phyloP scores from a whole-genome alignment of 2,113 vertebrate genomes.

The Strigops habroptila region DNA sequence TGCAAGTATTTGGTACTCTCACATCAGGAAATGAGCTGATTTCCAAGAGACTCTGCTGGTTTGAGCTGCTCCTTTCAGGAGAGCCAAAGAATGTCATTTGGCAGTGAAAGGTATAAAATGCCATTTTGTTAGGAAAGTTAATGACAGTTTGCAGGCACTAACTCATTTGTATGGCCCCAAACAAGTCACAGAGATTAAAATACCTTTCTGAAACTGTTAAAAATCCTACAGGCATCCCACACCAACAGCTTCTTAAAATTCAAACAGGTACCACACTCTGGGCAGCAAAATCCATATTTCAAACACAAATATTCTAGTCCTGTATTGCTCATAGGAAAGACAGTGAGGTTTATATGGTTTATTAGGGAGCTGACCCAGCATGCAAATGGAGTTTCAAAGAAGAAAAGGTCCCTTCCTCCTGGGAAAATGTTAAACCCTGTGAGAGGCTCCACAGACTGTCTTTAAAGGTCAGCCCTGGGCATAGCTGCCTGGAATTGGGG shows the following conservation, averaged over 20 bases:
- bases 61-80: neutral
- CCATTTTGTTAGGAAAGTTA: neutral
- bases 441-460: neutral
- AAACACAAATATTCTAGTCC: neutral
- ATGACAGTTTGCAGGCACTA: neutral
- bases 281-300: neutral
- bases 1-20: neutral
- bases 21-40: neutral
- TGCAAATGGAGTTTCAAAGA: fast-evolving
- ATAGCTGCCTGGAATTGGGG: neutral
- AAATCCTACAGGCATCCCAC: neutral
- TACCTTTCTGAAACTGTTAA: neutral
- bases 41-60: neutral
- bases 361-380: neutral
- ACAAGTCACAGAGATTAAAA: neutral
- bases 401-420: neutral
- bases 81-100: neutral
- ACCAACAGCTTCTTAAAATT: neutral
- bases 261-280: neutral
- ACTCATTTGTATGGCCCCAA: neutral
- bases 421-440: neutral
- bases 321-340: neutral
- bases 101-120: neutral
- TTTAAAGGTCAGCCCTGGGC: neutral
- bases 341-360: neutral